Conservation (phyloP, 2,113 vertebrate genomes). For the Ceratotherium simum region DNA sequence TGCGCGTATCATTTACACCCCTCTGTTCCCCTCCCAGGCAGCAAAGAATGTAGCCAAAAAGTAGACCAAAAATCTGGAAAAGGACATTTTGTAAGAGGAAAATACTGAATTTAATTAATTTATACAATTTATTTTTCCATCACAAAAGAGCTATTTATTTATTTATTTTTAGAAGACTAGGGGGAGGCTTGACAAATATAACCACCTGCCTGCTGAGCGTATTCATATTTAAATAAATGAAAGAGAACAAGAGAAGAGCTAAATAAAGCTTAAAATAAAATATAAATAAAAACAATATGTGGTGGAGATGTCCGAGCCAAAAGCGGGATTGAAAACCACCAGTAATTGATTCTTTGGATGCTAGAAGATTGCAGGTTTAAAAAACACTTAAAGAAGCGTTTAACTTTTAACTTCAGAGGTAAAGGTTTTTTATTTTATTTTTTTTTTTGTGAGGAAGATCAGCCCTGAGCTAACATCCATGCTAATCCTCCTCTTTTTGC, state of each 20-base stretch:
- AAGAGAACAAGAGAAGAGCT: slow-evolving; percentile 70
- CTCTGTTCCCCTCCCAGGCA: slow-evolving; percentile 76
- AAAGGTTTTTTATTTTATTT: not conserved
- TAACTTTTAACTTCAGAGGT: not conserved
- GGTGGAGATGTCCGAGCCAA: slow-evolving; percentile 74
- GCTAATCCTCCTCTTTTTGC: no score
- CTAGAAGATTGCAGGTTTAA: slow-evolving; percentile 1
- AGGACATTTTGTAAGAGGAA: slow-evolving; percentile 71
- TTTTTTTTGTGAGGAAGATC: no score
- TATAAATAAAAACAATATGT: slow-evolving; percentile 83
- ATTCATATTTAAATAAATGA: slow-evolving; percentile 83
- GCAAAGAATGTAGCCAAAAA: slow-evolving; percentile 75
- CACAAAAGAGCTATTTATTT: slow-evolving; percentile 59
- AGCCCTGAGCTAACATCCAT: no score
- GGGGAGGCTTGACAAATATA: slow-evolving; percentile 76
- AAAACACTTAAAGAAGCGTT: not conserved
- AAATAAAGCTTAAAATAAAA: slow-evolving; percentile 80
- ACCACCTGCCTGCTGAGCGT: slow-evolving; percentile 76
- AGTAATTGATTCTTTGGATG: slow-evolving; percentile 74
- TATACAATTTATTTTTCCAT: slow-evolving; percentile 47
- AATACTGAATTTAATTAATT: slow-evolving; percentile 80
- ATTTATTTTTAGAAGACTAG: slow-evolving; percentile 66
- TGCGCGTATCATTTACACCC: slow-evolving; percentile 83
- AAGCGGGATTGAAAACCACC: slow-evolving; percentile 73
- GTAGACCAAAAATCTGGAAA: slow-evolving; percentile 67